Base-by-base conservation (phyloP, 1,140 invertebrate genomes). In the Saxidomus purpurata region DNA sequence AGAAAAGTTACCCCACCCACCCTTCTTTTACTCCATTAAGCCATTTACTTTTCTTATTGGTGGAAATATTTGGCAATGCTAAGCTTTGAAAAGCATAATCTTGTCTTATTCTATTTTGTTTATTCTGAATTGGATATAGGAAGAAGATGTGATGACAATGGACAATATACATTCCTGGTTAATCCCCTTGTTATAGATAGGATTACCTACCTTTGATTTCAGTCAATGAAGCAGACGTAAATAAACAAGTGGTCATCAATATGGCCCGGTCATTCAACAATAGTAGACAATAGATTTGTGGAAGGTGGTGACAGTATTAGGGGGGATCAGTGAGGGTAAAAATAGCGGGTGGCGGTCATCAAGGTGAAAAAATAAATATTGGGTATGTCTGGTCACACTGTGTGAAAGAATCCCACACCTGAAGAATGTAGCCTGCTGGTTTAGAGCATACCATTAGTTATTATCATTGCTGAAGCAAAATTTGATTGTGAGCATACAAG, bases 201-300 rank as follows among this genome's bases (percentile, higher is more conserved):
- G 67, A 17, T 71, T 71, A 71, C 36, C 67, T 71, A 13, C 67
- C 36, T 71, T 71, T 71, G 36, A 19, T 71, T 15, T 13, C 8
- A n/a, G 67, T 38, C 34, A 71, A 71, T 71, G 67, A 71, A 38
- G 11, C 36, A 40, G 34, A 71, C 1, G 36, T 38, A 38, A 34
- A 71, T 71, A 71, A 71, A 38, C 31, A 71, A 38, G 67, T 38
- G 67, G 67, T 71, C 67, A 71, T 71, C 36, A 38, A 71, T 71
- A 71, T 71, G 36, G 36, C 67, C 67, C 34, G 67, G 36, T 71
- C 67, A 71, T 28, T 71, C 17, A 71, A 71, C 36, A 71, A 38
- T 38, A 40, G 67, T 71, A 34, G 67, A 71, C 67, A 71, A 71
- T 71, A 40, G 13, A 22, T 71, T 36, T 71, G 6, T 28, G 15